Conservation (phyloP, 2,888 invertebrate genomes). For the Andrena bucephala region DNA sequence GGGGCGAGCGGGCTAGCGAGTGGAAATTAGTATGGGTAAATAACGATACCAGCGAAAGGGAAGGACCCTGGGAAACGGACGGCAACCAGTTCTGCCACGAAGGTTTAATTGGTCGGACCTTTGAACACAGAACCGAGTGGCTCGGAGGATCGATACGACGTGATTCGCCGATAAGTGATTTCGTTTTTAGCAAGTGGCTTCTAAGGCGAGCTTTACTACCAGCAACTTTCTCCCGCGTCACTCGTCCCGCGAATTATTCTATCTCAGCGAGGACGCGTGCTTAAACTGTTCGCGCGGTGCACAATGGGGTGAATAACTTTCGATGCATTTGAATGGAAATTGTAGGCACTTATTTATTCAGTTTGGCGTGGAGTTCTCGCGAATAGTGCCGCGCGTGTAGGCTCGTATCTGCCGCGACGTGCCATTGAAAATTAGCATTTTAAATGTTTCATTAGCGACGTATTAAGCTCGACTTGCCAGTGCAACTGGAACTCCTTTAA, state of each 20-base stretch:
- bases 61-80: conserved; percentile 13
- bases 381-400: conserved; percentile 4
- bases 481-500: conserved; percentile 12
- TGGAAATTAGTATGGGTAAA: conserved; percentile 53
- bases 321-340: conserved; percentile 13
- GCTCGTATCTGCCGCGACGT: conserved; percentile 4
- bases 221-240: neutral
- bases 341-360: conserved; percentile 30
- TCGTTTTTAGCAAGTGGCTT: too few species aligned
- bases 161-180: too few species aligned
- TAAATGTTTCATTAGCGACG: conserved; percentile 51
- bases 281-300: neutral
- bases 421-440: conserved; percentile 56
- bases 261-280: neutral
- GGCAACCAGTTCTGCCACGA: neutral
- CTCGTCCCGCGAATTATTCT: neutral
- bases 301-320: neutral
- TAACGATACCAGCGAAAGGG: conserved; percentile 40
- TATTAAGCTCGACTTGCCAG: conserved; percentile 51
- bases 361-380: neutral
- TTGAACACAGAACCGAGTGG: neutral
- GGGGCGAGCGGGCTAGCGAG: conserved; percentile 27
- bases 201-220: neutral
- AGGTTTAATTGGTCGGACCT: conserved; percentile 34
- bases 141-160: too few species aligned